Conservation (phyloP, 2,113 vertebrate genomes). For the Equus przewalskii region DNA sequence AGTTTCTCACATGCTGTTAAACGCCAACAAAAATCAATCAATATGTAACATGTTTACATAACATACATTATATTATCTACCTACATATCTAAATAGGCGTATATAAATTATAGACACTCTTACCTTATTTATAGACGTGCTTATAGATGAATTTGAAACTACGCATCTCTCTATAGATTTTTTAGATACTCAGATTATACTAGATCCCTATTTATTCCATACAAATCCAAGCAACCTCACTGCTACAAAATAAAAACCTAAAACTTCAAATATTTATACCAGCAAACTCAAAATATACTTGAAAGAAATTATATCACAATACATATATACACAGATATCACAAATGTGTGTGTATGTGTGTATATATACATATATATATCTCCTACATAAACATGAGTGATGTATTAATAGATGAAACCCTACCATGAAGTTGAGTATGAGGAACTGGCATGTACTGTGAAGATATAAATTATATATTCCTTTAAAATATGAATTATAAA, state of each 20-base stretch:
- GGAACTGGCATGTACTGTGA: background rate
- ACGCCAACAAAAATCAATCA: background rate
- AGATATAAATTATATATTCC: background rate
- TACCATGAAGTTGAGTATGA: background rate
- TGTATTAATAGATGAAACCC: background rate
- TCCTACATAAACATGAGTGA: background rate
- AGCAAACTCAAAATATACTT: background rate
- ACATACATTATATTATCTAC: background rate
- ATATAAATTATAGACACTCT: background rate
- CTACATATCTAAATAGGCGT: background rate
- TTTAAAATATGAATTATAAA: background rate
- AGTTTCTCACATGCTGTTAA: background rate
- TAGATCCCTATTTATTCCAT: background rate
- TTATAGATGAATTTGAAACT: background rate
- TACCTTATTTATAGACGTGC: background rate
- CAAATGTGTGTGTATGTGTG: background rate
- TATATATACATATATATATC: background rate
- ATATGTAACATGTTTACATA: background rate
- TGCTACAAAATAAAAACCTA: background rate
- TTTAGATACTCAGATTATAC: background rate
- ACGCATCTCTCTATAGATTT: background rate
- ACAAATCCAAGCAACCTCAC: background rate
- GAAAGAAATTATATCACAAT: background rate
- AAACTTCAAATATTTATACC: background rate
- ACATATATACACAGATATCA: background rate